Evolutionary conservation across 2,888 invertebrate genomes (phyloP), one percentile per base, ranked within the genome.

Genomic region (Brachyptera putata): DNA sequence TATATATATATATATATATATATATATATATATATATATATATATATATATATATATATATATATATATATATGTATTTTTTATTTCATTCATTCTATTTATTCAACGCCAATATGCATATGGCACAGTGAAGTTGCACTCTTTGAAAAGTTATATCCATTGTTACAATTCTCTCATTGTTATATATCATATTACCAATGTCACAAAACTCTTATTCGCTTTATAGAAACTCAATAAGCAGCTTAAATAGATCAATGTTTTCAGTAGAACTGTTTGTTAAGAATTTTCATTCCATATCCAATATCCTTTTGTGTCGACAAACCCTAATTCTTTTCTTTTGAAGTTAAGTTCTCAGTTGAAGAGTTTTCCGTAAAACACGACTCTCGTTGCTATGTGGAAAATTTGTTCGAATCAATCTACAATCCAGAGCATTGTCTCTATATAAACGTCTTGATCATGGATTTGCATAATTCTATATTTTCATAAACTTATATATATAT

Each of bases 381-480:
- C n/a, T n/a, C n/a, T n/a, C n/a, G n/a, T n/a, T n/a, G n/a, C n/a
- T n/a, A n/a, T n/a, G n/a, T n/a, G n/a, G n/a, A n/a, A n/a, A n/a
- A n/a, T n/a, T n/a, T n/a, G n/a, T n/a, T n/a, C n/a, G n/a, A n/a
- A n/a, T n/a, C n/a, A n/a, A n/a, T 53, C 34, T 36, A 36, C 13
- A 14, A 16, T 37, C 18, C 53, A 49, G 24, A 24, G 24, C 24
- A 24, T 36, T 36, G 46, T 18, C 16, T 36, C 36, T n/a, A 2
- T n/a, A n/a, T n/a, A n/a, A n/a, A n/a, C 7, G 13, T 36, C 53
- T 9, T 34, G 34, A 53, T 53, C 53, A 36, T n/a, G 36, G 53
- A 36, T 53, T 53, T 53, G 53, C 34, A 53, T 53, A 53, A 53
- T 53, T 53, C 36, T 36, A 53, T n/a, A n/a, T n/a, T n/a, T n/a